Conservation (phyloP, 2,113 vertebrate species). For the Sitta europaea region DNA sequence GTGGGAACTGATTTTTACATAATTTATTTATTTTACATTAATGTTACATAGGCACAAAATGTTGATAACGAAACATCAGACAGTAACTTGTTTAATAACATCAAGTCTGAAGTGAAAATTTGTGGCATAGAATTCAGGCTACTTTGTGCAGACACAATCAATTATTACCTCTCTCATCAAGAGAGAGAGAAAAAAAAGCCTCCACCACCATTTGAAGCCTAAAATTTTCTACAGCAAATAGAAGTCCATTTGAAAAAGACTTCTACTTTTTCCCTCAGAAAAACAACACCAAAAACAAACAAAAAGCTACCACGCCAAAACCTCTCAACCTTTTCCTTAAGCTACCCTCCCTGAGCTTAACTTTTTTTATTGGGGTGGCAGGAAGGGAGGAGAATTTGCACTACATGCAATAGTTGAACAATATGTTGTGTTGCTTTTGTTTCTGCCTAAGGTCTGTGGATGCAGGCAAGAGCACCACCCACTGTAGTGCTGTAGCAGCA, state of each 20-base stretch:
- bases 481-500: not conserved
- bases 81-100: not conserved
- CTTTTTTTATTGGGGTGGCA: not conserved
- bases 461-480: not conserved
- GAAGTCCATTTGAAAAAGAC: not conserved
- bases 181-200: not conserved
- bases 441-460: not conserved
- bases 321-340: not conserved
- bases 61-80: not conserved
- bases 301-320: not conserved
- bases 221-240: not conserved
- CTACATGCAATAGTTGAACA: not conserved
- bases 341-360: not conserved
- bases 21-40: not conserved
- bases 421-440: not conserved
- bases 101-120: not conserved
- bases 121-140: not conserved
- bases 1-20: not conserved
- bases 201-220: not conserved
- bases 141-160: not conserved
- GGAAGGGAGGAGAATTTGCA: not conserved
- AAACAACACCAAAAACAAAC: not conserved
- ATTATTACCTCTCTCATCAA: not conserved
- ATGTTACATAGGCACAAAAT: no score
- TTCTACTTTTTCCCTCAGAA: not conserved